phyloP scores from a whole-genome alignment of 2,888 invertebrate species.

The Drosophila lacicola region DNA sequence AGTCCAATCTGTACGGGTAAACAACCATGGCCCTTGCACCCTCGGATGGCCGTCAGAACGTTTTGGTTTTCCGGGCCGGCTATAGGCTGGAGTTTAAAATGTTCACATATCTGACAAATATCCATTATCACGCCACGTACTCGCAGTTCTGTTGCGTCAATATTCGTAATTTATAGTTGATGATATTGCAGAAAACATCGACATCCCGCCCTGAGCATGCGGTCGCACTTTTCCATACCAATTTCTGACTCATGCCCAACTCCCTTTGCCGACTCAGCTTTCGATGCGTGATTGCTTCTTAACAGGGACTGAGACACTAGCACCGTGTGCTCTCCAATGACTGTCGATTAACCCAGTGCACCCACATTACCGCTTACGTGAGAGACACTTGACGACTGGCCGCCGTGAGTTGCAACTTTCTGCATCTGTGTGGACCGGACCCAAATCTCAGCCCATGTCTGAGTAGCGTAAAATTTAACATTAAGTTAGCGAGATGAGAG shows the following conservation, averaged over 20 bases:
- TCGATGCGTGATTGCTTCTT: constrained; percentile 78
- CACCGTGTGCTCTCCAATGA: constrained; percentile 45
- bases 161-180: constrained; percentile 81
- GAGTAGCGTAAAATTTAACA: background rate
- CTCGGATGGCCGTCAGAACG: background rate
- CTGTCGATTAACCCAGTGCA: constrained; percentile 50
- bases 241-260: constrained; percentile 27
- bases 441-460: constrained; percentile 24
- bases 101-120: constrained; percentile 80
- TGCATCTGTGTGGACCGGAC: background rate
- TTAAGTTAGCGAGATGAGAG: constrained; percentile 3
- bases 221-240: constrained; percentile 25
- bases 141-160: constrained; percentile 61
- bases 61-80: constrained; percentile 21
- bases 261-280: constrained; percentile 78
- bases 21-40: constrained; percentile 28
- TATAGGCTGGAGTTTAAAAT: constrained; percentile 72
- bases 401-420: constrained; percentile 69
- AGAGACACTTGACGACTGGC: constrained; percentile 54
- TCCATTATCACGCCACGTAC: constrained; percentile 81
- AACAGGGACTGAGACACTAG: constrained; percentile 51
- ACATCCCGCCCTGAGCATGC: constrained; percentile 5
- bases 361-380: constrained; percentile 57
- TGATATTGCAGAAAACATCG: constrained; percentile 77
- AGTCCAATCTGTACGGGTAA: constrained; percentile 50